Evolutionary conservation across 2,797 vertebrate species (phyloP).

Genomic region (Chloroceryle inda): DNA sequence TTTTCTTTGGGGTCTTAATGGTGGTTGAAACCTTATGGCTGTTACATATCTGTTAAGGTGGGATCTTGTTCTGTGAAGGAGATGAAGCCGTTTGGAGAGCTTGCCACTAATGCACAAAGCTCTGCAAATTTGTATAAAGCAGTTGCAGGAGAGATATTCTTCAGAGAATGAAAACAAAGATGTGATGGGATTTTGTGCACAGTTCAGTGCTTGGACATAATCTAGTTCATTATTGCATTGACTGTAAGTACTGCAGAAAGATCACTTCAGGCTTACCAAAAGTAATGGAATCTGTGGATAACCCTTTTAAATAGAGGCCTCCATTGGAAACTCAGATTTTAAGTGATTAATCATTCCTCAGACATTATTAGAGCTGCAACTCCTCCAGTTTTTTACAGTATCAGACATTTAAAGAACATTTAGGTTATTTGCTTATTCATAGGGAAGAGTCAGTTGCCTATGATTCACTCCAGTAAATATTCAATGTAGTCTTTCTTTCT

Average conservation of each 20-base stretch:
- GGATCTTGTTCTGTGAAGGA: neutral
- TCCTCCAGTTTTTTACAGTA: constrained; percentile 4
- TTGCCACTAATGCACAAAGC: neutral
- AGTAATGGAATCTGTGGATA: neutral
- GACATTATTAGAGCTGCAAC: neutral
- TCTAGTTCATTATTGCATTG: neutral
- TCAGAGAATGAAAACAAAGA: neutral
- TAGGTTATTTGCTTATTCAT: constrained; percentile 25
- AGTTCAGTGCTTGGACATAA: neutral
- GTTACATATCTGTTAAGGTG: neutral
- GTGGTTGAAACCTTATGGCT: neutral
- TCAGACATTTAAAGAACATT: constrained; percentile 1
- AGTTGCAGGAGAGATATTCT: neutral
- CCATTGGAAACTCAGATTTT: neutral
- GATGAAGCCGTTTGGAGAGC: neutral
- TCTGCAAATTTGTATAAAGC: neutral
- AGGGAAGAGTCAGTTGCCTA: neutral
- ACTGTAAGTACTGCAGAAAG: neutral
- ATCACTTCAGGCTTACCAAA: neutral
- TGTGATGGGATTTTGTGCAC: neutral
- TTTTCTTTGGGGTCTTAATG: neutral
- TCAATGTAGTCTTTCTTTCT: neutral
- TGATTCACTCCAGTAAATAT: constrained; percentile 15
- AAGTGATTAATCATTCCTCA: neutral
- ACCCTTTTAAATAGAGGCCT: neutral